Evolutionary conservation across 2,113 vertebrate genomes (phyloP).

Genomic region (Emydura subglobosa): DNA sequence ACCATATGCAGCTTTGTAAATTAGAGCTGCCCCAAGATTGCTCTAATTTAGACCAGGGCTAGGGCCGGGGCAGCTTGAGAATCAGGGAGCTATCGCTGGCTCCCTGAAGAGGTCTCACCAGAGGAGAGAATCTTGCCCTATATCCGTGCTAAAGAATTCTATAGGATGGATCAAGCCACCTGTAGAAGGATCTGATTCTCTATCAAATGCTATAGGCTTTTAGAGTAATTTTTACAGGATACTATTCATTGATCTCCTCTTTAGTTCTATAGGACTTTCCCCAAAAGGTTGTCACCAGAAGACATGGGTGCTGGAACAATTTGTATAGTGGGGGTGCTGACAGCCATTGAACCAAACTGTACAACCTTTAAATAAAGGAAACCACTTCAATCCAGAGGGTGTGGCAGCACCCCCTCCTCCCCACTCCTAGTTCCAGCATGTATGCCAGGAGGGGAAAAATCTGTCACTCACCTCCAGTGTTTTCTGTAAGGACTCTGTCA

Average conservation of each 20-base stretch:
- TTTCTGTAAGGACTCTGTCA: constrained; percentile 89
- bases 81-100: neutral
- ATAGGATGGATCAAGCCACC: neutral
- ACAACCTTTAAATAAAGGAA: no score
- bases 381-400: no score
- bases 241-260: neutral
- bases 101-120: neutral
- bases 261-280: neutral
- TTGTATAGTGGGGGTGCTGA: no score
- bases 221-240: neutral
- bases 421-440: neutral
- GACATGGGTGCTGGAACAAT: no score
- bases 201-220: neutral
- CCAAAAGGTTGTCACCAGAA: neutral
- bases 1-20: neutral
- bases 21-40: neutral
- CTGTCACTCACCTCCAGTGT: constrained; percentile 88
- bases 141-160: neutral
- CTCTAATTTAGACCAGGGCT: neutral
- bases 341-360: no score
- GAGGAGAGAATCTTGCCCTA: neutral
- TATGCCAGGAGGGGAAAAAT: neutral
- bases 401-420: no score
- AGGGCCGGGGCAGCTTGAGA: neutral
- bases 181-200: neutral